Evolutionary conservation across 2,113 vertebrate genomes (phyloP), one percentile per base, ranked within the genome.

Genomic region (Tragelaphus buxtoni): DNA sequence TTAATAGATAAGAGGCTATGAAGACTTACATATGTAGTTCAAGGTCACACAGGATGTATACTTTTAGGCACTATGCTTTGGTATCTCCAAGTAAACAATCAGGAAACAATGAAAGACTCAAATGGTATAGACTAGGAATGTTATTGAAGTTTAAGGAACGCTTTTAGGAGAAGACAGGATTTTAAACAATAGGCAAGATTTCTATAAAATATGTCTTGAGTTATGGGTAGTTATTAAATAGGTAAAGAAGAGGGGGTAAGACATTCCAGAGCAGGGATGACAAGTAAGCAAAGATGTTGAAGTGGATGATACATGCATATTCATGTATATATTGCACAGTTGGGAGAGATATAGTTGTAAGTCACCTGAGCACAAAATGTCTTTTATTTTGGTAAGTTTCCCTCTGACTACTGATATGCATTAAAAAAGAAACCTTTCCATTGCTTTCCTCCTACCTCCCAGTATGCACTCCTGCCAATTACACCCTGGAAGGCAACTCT

Each of bases 321-420:
- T 9, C 22, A 93, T 55, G 51, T 72, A 88, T 28, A 35, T 39
- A 74, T 32, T 94, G 17, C 18, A 95, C 32, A 96, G 16, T 61
- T 91, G 58, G 55, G 24, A 96, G 85, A 88, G 55, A 95, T 39
- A 72, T 6, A 87, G 51, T 58, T 28, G 22, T 42, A 93, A 94
- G 24, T 94, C 74, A 93, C 81, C 17, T 76, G 32, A 97, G 5
- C 51, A 92, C 22, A 72, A 72, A 72, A 69, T 47, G 14, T 39
- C 45, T 88, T 95, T 96, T 79, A 81, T 94, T 96, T 92, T 94
- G 42, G 65, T 60, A 92, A 92, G 69, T 91, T 96, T 93, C 18
- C 14, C 47, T 96, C 22, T 83, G 55, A 85, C 14, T 90, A 65
- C 22, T 39, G 22, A 94, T 91, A 94, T 32, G 22, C 35, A 82